Evolutionary conservation across 2,113 vertebrate species (phyloP), one percentile per base, ranked within the genome.

Genomic region (Panthera tigris): DNA sequence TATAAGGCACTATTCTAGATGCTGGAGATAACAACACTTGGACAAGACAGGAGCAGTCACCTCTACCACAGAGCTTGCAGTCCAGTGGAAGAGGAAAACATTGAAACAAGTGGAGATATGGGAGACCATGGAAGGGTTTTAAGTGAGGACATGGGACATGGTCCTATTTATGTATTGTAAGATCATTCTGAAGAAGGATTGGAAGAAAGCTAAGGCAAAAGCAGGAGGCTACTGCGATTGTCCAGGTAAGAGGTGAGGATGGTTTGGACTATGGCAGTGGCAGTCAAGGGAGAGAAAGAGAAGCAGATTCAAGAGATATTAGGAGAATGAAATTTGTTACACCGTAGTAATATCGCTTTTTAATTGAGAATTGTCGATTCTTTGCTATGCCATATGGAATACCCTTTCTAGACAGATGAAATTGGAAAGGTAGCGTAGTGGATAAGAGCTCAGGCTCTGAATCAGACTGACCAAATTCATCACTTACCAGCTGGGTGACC

Each of bases 381-480:
- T 81, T 94, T 68, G 89, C 68, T 79, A 68, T 31, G 41, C 48
- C 16, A 21, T n/a, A 19, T 93, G 33, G 81, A 80, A 78, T 81
- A 78, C 1, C 55, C 6, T 92, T 82, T 82, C 65, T 36, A 88
- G 78, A 80, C 65, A 91, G 92, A 89, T 57, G 71, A 93, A 96
- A 45, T 97, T 81, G 39, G 61, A 81, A 93, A 91, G 19, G 19
- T 36, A 50, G 68, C 19, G 63, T 13, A 68, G 31, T 79, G 25
- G 66, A 52, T 88, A 82, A 78, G 71, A 88, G 45, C 16, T 84
- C 63, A 86, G 57, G 36, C 52, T 94, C 10, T 69, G 50, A 96
- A 23, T 96, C 86, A 89, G 80, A 81, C 45, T 92, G 61, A 81
- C 69, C 12, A 15, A 86, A 3, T 71, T 96, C 90, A 89, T 95